Percentiles rank a stretch among this genome's conserved stretches.
Evolutionary conservation across 2,113 vertebrate genomes (phyloP).

Genomic region (Centropus bengalensis): DNA sequence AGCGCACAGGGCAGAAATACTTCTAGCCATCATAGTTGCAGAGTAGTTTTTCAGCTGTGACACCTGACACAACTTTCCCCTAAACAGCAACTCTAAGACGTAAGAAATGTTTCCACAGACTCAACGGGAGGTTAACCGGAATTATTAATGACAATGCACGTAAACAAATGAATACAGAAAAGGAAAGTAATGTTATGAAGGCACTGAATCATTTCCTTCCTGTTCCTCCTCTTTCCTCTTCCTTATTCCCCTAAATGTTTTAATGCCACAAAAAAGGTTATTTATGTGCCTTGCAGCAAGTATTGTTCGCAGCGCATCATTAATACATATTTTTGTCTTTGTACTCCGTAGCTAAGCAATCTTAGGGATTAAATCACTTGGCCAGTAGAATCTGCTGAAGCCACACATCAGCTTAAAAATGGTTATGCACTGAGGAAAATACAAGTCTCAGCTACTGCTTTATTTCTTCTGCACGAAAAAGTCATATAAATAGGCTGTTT

Average conservation of each 20-base stretch:
- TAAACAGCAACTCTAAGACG: slow-evolving; percentile 3
- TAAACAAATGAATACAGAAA: background rate
- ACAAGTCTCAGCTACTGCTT: background rate
- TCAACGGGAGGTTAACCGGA: background rate
- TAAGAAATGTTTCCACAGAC: background rate
- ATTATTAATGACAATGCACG: background rate
- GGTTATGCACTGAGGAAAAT: background rate
- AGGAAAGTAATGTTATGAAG: background rate
- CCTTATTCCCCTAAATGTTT: background rate
- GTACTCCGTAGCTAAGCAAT: background rate
- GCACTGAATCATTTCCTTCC: slow-evolving; percentile 54
- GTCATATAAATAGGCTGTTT: background rate
- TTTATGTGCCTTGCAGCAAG: slow-evolving; percentile 10
- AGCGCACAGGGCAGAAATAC: background rate
- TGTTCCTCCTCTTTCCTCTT: slow-evolving; percentile 54
- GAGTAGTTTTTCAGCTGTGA: background rate
- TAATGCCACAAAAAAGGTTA: background rate
- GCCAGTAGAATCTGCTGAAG: background rate
- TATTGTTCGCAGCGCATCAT: background rate
- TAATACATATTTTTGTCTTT: background rate
- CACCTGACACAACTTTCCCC: background rate
- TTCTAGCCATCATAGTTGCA: background rate
- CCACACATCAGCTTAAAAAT: background rate
- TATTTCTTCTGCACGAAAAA: background rate
- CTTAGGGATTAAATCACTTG: slow-evolving; percentile 5